Evolutionary conservation across 2,797 vertebrate species (phyloP).

Genomic region (Oreonectes daqikongensis): DNA sequence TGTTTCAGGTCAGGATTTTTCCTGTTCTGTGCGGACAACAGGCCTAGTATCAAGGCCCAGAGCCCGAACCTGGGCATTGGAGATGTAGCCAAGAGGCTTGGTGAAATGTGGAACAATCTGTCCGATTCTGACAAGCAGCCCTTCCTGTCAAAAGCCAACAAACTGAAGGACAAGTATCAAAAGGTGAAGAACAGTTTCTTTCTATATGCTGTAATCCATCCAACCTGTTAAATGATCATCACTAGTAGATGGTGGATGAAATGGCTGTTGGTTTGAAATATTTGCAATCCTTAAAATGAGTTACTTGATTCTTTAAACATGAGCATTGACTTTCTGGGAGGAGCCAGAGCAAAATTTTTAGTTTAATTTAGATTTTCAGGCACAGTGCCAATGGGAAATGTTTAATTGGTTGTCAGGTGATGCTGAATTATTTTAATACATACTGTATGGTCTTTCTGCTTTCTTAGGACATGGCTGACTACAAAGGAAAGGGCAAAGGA

Average conservation of each 20-base stretch:
- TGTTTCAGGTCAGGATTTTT: conserved; percentile 83
- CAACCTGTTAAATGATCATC: no score
- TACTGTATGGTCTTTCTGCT: not conserved
- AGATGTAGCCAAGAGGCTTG: conserved; percentile 84
- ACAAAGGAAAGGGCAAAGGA: conserved; percentile 81
- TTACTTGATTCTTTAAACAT: no score
- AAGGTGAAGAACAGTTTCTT: conserved; percentile 72
- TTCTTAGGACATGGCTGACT: conserved; percentile 81
- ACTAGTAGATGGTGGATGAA: no score
- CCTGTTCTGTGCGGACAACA: conserved; percentile 85
- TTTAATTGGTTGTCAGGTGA: no score
- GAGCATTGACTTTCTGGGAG: no score
- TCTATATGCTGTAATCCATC: no score
- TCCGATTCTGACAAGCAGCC: conserved; percentile 84
- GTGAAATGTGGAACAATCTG: conserved; percentile 86
- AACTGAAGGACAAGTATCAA: conserved; percentile 87
- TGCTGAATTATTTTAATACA: not conserved
- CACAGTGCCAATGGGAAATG: no score
- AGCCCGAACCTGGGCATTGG: conserved; percentile 83
- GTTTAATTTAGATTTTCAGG: no score
- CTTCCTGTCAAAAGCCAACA: conserved; percentile 81
- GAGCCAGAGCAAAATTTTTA: no score
- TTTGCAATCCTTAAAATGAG: no score
- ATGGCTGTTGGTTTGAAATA: no score
- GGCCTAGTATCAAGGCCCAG: conserved; percentile 84